A percentile compares a stretch with the other conserved stretches of the same genome.
These are phyloP conservation scores for Alca torda DNA, from an alignment of 2,797 vertebrate genomes.

Conservation along the genomic window DNA sequence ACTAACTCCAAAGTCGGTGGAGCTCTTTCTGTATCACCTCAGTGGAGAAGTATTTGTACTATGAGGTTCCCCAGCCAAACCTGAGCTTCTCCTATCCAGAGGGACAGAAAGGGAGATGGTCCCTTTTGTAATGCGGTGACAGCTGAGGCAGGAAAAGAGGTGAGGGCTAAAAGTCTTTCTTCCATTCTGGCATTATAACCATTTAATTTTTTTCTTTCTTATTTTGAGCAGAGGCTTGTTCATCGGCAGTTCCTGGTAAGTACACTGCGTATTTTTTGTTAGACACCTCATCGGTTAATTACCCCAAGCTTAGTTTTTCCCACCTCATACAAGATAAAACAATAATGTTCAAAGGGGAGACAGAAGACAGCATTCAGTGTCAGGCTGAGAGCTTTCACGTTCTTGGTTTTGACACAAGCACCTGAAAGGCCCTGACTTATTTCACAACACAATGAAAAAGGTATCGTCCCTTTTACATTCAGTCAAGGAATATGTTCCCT, in stretches of 20 bases:
- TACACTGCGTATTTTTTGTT: not conserved
- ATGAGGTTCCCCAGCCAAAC: not conserved
- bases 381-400: not conserved
- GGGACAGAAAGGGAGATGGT: not conserved
- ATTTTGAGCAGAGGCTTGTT: slow-evolving; percentile 82
- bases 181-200: not conserved
- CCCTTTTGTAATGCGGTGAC: not conserved
- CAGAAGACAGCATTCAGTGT: not conserved
- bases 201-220: slow-evolving; percentile 38
- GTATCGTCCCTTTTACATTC: not conserved
- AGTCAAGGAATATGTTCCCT: not conserved
- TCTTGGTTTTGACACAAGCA: not conserved
- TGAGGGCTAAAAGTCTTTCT: not conserved
- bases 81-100: not conserved
- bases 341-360: not conserved
- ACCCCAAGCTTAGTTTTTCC: not conserved
- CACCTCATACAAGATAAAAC: not conserved
- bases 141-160: not conserved
- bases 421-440: not conserved
- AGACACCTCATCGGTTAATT: not conserved
- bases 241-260: slow-evolving; percentile 85
- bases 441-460: not conserved
- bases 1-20: not conserved
- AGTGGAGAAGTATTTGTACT: not conserved
- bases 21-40: not conserved